Evolutionary conservation across 2,888 invertebrate genomes (phyloP), one percentile per base, ranked within the genome.

Genomic region (Drosophila nr. perissopoda): DNA sequence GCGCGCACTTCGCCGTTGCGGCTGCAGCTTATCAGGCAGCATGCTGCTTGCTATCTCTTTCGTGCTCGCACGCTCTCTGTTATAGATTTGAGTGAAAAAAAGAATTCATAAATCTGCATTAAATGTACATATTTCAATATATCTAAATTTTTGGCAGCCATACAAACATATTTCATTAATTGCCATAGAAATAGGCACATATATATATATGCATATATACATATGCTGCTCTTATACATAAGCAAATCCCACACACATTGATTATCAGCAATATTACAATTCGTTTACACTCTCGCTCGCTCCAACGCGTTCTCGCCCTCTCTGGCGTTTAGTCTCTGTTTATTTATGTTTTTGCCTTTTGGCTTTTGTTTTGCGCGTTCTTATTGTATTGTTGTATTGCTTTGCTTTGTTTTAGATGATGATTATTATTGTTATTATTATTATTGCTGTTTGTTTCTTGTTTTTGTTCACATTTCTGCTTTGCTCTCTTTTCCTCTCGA

Each of bases 81-180:
- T 25, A 29, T 49, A 36, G 42, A 29, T 36, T 29, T 18, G 51
- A 64, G 64, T 59, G 59, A 60, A 67, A 68, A 72, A 57, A 60
- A 72, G 56, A 42, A 52, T 73, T 70, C 69, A 80, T 76, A 72
- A 78, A 78, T 78, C 65, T 79, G 78, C 76, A 78, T 78, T 78
- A 76, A 79, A 52, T 65, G 72, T 69, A n/a, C n/a, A 76, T 68
- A 59, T 67, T 66, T 57, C 74, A 72, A 66, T 78, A 42, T 76
- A 78, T 76, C 78, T 69, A 42, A 10, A 63, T 63, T 76, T 79
- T 76, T 78, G 80, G 80, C 76, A 75, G 75, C 36, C 48, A 80
- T 49, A 61, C 79, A 62, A 81, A 81, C 70, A 71, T 71, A 76
- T 82, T 78, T 75, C 65, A 80, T 80, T 87, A 86, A 83, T 86